Evolutionary conservation across 1,140 invertebrate species (phyloP).

Genomic region (Diabrotica undecimpunctata): DNA sequence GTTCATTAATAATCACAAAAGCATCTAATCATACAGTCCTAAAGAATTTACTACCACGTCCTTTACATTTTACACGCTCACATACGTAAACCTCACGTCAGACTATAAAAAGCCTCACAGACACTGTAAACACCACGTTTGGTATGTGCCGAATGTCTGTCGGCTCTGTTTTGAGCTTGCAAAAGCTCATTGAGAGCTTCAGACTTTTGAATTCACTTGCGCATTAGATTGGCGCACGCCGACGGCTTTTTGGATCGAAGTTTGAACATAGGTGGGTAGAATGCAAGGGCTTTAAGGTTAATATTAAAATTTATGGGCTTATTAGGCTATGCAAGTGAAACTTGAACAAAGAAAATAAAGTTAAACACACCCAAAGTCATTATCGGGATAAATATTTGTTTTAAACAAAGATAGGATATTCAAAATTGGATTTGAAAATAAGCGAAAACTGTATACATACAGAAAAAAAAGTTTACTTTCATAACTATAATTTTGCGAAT

Average conservation of each 20-base stretch:
- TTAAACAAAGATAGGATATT: no score
- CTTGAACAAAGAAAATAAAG: no score
- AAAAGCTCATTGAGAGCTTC: conserved; percentile 10
- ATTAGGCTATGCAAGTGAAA: no score
- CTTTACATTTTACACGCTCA: neutral
- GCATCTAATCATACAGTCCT: neutral
- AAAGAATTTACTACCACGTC: neutral
- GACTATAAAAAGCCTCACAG: neutral
- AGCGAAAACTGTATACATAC: no score
- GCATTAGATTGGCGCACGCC: neutral
- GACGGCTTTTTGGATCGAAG: conserved; percentile 8
- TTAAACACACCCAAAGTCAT: no score
- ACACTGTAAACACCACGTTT: conserved; percentile 2
- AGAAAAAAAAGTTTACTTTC: no score
- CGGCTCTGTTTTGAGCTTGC: neutral
- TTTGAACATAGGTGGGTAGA: neutral
- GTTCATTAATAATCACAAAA: no score
- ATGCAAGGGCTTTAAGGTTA: neutral
- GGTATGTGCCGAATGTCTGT: neutral
- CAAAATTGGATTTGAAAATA: no score
- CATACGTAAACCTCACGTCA: neutral
- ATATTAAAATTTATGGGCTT: no score
- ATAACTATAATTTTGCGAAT: no score
- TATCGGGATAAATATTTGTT: no score
- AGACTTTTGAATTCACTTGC: conserved; percentile 7